Base-by-base conservation (phyloP, 1,140 invertebrate species). In the Dolichoris vasculosae region DNA sequence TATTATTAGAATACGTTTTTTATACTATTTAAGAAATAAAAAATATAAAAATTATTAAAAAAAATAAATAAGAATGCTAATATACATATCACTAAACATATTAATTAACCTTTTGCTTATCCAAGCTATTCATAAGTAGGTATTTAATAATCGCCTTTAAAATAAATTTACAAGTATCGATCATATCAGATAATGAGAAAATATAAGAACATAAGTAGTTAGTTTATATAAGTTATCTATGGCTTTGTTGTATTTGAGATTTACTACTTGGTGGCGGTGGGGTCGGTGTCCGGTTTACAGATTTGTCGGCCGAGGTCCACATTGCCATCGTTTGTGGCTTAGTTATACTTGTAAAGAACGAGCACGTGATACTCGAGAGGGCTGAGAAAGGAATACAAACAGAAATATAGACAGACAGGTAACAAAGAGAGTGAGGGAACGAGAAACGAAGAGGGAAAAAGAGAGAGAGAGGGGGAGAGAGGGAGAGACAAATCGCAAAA, bases 271-370 rank as follows among this genome's bases (percentile, higher is more conserved):
- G n/a, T 15, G 8, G 26, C 20, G 83, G 69, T 77, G 86, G 84
- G 88, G 87, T 89, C 88, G 87, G 83, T 88, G 88, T 87, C 88
- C 89, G 87, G 87, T 90, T 87, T 86, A 80, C 87, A 87, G 79
- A 85, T 88, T 85, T 82, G 48, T 87, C 86, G 85, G 77, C 40
- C 87, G 80, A 86, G 86, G 84, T 86, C 81, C 63, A 84, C 20
- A 75, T 81, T 79, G 73, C 59, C 48, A 38, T 78, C 81, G 55
- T 38, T 67, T 48, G 43, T 40, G 77, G 79, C 15, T n/a, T 11
- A 77, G 15, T 55, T 77, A 32, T 32, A 40, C 8, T 63, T 79
- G 55, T 40, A 40, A 46, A 59, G 38, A 59, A 40, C 35, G 46
- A 40, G n/a, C 51, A 23, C 26, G 13, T 32, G 17, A 75, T 67